A percentile compares a stretch with the other conserved stretches of the same genome.
Evolutionary conservation across 2,888 invertebrate genomes (phyloP).

Genomic region (Silvanus unidentatus): DNA sequence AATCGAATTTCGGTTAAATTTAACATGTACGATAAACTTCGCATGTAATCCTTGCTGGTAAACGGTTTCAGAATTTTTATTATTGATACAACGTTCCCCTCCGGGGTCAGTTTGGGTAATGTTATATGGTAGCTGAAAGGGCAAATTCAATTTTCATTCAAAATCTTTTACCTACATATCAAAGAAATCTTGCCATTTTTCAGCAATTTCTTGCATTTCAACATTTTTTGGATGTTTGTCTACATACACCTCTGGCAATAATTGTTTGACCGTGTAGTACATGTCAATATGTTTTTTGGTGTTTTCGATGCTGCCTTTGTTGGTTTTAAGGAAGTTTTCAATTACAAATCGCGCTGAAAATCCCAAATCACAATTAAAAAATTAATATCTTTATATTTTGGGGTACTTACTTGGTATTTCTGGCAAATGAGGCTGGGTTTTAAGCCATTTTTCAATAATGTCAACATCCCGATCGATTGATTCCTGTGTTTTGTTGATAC

Average conservation of each 20-base stretch:
- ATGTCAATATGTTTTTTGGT: slow-evolving; percentile 21
- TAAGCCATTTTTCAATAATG: slow-evolving; percentile 16
- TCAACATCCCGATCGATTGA: slow-evolving; percentile 12
- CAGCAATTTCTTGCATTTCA: too few relatives aligned
- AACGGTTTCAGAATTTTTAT: slow-evolving; percentile 36
- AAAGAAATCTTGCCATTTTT: too few relatives aligned
- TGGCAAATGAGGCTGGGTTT: slow-evolving; percentile 17
- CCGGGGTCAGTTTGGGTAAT: slow-evolving; percentile 44
- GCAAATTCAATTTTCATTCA: too few relatives aligned
- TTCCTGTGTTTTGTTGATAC: not conserved
- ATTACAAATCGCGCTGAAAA: too few relatives aligned
- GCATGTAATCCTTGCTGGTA: slow-evolving; percentile 37
- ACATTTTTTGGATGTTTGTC: too few relatives aligned
- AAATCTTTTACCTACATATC: too few relatives aligned
- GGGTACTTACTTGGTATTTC: slow-evolving; percentile 17
- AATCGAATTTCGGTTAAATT: slow-evolving; percentile 48
- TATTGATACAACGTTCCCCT: slow-evolving; percentile 46
- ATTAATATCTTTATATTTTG: too few relatives aligned
- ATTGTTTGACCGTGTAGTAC: slow-evolving; percentile 18
- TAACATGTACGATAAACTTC: slow-evolving; percentile 42
- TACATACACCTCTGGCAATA: slow-evolving; percentile 16
- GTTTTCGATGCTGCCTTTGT: slow-evolving; percentile 22
- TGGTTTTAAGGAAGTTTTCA: not conserved
- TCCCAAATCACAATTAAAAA: not conserved
- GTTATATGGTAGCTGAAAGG: too few relatives aligned